A percentile compares a stretch with the other conserved stretches of the same genome.
phyloP scores from a whole-genome alignment of 2,888 invertebrate species.

The Spodoptera picta region DNA sequence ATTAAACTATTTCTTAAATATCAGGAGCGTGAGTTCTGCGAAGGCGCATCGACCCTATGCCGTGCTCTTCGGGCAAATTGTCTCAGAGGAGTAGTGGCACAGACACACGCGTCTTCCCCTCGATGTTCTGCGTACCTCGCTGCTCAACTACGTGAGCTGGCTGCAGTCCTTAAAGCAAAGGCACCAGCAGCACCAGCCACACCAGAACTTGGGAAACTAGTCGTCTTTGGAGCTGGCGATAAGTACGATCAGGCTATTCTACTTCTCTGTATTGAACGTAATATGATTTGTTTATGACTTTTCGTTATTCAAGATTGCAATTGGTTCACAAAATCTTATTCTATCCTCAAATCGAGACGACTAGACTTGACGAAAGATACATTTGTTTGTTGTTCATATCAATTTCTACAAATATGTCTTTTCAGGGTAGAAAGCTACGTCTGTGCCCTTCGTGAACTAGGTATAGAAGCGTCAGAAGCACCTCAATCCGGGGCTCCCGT shows the following conservation, averaged over 20 bases:
- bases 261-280: not conserved
- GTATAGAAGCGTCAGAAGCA: conserved; percentile 86
- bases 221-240: conserved; percentile 86
- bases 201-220: conserved; percentile 80
- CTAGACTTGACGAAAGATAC: too few species aligned
- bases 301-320: too few species aligned
- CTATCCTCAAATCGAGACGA: too few species aligned
- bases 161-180: conserved; percentile 75
- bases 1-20: conserved; percentile 4
- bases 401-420: conserved; percentile 1
- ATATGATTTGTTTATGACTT: too few species aligned
- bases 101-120: conserved; percentile 94
- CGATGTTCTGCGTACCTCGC: conserved; percentile 94
- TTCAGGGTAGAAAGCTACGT: conserved; percentile 90
- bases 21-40: conserved; percentile 94
- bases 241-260: conserved; percentile 66
- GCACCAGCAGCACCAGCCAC: conserved; percentile 76
- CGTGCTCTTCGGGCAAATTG: conserved; percentile 90
- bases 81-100: conserved; percentile 92
- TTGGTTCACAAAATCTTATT: too few species aligned
- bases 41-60: conserved; percentile 93
- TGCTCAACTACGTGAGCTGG: conserved; percentile 84
- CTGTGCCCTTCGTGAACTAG: conserved; percentile 90
- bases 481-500: conserved; percentile 77
- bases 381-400: too few species aligned